Conservation (phyloP, 1,140 invertebrate genomes). For the Drosophila obscura region DNA sequence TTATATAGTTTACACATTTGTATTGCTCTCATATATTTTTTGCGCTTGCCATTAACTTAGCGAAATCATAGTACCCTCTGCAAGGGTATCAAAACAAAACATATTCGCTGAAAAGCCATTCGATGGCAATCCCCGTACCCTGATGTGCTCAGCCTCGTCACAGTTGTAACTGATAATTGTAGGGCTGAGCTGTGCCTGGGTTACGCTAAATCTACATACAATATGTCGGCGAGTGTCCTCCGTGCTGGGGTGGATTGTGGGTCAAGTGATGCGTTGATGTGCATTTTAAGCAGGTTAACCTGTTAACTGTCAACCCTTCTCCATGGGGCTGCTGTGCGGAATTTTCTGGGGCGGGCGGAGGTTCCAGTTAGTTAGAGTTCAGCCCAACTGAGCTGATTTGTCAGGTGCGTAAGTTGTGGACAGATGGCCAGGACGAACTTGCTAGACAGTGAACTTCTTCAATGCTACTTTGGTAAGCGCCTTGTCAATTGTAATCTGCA, state of each 20-base stretch:
- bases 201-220: conserved; percentile 48
- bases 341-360: neutral
- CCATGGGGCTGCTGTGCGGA: neutral
- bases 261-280: conserved; percentile 75
- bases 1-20: too few relatives aligned
- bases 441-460: too few relatives aligned
- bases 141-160: conserved; percentile 22
- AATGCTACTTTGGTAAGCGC: conserved; percentile 6
- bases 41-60: too few relatives aligned
- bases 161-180: conserved; percentile 73
- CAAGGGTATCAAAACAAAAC: conserved; percentile 16
- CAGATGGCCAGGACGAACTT: conserved; percentile 5
- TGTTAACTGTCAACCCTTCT: conserved; percentile 65
- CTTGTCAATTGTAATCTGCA: conserved; percentile 58
- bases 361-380: conserved; percentile 21
- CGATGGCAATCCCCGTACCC: conserved; percentile 3
- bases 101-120: conserved; percentile 20
- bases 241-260: conserved; percentile 26
- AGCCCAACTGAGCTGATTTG: neutral
- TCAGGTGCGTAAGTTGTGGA: conserved; percentile 14
- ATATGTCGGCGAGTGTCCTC: conserved; percentile 35
- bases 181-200: conserved; percentile 38
- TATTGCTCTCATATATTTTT: too few relatives aligned
- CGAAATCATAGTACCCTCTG: too few relatives aligned
- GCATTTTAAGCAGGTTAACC: conserved; percentile 80